A percentile compares a stretch with the other conserved stretches of the same genome.
Evolutionary conservation across 1,140 invertebrate genomes (phyloP).

Genomic region (Zaprionus kolodkinae): DNA sequence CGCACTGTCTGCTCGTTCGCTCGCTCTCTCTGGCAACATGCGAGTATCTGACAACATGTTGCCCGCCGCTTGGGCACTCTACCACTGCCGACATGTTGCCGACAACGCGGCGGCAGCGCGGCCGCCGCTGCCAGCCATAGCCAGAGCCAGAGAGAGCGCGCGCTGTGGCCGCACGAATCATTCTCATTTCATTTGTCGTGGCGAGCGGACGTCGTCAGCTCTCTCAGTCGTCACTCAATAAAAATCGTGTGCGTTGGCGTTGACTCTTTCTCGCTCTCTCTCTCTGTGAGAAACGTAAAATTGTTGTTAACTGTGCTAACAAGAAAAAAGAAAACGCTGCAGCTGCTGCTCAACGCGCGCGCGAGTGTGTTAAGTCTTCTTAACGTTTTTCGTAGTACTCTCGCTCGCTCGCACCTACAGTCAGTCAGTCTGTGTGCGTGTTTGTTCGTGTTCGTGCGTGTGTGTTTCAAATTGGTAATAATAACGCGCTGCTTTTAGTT

Average conservation of each 20-base stretch:
- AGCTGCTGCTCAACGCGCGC: neutral
- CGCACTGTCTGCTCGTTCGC: too few species aligned
- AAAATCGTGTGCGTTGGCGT: constrained; percentile 27
- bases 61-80: neutral
- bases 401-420: neutral
- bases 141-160: constrained; percentile 15
- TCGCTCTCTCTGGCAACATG: constrained; percentile 22
- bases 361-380: constrained; percentile 11
- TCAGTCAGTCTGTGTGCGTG: neutral
- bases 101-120: neutral
- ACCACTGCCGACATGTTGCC: neutral
- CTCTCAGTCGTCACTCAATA: neutral
- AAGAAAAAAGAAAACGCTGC: constrained; percentile 20
- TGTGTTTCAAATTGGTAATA: constrained; percentile 51
- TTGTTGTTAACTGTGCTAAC: constrained; percentile 33
- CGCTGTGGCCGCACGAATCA: constrained; percentile 23
- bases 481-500: constrained; percentile 33
- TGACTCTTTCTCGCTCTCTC: neutral
- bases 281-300: neutral
- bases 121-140: neutral
- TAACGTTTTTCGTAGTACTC: constrained; percentile 42
- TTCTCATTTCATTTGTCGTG: constrained; percentile 52
- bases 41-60: neutral
- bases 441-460: constrained; percentile 9
- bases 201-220: constrained; percentile 44